Evolutionary conservation across 2,888 invertebrate genomes (phyloP), one percentile per base, ranked within the genome.

Genomic region (Hyalella azteca): DNA sequence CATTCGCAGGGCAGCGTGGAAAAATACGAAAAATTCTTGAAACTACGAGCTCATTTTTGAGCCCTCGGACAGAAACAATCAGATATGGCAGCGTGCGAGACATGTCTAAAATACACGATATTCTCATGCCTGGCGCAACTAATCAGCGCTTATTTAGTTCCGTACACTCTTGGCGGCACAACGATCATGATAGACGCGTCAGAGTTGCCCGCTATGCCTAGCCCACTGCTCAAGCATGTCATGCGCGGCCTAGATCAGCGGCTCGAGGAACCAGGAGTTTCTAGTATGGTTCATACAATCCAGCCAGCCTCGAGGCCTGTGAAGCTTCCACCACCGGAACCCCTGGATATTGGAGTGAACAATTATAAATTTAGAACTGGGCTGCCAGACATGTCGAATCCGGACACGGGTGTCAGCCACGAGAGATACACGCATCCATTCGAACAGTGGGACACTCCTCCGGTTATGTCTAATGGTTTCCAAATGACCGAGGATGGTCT

Each of bases 121-220:
- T 66, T 66, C 3, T 32, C 36, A 36, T 32, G 19, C 5, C 36
- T 66, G 19, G 29, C 29, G 66, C 66, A 45, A 2, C 9, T 36
- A 3, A 36, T 66, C 1, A 11, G n/a, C 3, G 11, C 36, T 66
- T 66, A n/a, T n/a, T 39, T 79, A 29, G 79, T 81, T n/a, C 81
- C 81, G 11, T 81, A 81, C 50, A 81, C 77, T 5, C 78, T 81
- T 19, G 81, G 81, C 1, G 79, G 73, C 39, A 81, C 79, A 3
- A 79, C 79, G 15, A 79, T 81, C 75, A 81, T 81, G 81, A 78
- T 81, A 50, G 81, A 81, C 45, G 36, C 36, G 5, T 66, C 66
- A 19, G 66, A 66, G 39, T 0, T 66, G 39, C 66, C 66, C 66
- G 66, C 36, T n/a, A 66, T 66, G 66, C 66, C 66, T n/a, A 22